Percentiles rank a stretch among this genome's conserved stretches.
These are phyloP conservation scores for Eilema depressum DNA, from an alignment of 2,888 invertebrate genomes.

Conservation along the genomic window DNA sequence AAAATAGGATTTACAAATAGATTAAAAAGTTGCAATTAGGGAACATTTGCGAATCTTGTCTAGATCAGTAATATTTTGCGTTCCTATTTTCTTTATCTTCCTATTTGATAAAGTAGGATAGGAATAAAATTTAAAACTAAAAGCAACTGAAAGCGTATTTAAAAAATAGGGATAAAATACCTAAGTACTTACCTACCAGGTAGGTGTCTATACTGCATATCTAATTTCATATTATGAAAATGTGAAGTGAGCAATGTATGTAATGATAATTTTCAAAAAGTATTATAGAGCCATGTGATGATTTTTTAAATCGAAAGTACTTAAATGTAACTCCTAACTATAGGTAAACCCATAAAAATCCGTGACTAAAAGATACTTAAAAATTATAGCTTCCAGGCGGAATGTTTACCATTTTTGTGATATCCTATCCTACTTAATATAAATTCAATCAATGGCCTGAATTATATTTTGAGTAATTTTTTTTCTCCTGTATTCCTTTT, in stretches of 20 bases:
- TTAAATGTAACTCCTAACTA: conserved; percentile 15
- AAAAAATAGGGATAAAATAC: background rate
- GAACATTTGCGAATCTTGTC: no score
- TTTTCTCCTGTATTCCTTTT: background rate
- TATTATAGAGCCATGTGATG: conserved; percentile 15
- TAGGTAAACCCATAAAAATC: conserved; percentile 39
- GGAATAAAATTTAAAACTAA: background rate
- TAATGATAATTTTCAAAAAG: background rate
- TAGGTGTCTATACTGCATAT: background rate
- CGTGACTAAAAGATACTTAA: conserved; percentile 33
- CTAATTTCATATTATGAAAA: background rate
- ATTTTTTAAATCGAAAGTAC: conserved; percentile 12
- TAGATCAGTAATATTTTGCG: no score
- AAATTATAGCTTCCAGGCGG: conserved; percentile 45
- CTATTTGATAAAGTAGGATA: background rate
- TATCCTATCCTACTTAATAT: background rate
- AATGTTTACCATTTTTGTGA: conserved; percentile 27
- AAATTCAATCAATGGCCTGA: conserved; percentile 11
- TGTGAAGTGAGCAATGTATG: background rate
- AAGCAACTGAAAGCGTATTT: background rate
- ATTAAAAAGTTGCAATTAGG: background rate
- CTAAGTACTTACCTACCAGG: no score
- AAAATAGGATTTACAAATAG: background rate
- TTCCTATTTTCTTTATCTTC: background rate
- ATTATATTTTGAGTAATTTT: background rate